Evolutionary conservation across 2,797 vertebrate genomes (phyloP).

Genomic region (Chloroceryle inda): DNA sequence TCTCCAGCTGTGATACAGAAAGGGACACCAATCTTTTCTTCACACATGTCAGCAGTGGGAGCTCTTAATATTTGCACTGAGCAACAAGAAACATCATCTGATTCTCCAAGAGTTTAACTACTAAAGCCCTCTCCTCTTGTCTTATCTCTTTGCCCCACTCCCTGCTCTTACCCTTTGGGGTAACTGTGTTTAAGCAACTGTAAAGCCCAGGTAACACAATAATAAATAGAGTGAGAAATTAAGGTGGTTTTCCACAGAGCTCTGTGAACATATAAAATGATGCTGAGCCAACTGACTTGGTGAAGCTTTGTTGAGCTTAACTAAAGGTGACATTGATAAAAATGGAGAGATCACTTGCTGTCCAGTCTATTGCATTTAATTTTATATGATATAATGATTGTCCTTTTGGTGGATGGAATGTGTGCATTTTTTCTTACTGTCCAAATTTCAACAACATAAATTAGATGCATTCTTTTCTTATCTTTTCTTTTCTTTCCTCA

Average conservation of each 20-base stretch:
- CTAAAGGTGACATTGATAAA: background rate
- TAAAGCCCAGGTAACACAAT: background rate
- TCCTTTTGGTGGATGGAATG: background rate
- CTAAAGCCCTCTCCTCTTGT: background rate
- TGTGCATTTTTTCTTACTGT: background rate
- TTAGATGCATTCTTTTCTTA: background rate
- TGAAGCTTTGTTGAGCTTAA: background rate
- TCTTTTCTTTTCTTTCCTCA: background rate
- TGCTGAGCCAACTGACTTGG: background rate
- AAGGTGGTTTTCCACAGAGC: background rate
- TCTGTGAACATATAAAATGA: background rate
- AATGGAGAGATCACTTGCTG: background rate
- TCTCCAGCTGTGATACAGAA: background rate
- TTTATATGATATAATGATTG: background rate
- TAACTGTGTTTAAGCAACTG: background rate
- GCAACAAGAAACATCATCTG: background rate
- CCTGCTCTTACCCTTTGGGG: background rate
- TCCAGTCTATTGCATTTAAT: background rate
- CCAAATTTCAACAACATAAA: background rate
- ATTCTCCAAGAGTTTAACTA: background rate
- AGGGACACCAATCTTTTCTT: background rate
- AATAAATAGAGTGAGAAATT: background rate
- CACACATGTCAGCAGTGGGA: background rate
- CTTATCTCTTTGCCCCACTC: background rate
- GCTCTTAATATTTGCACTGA: background rate